Evolutionary conservation across 1,140 invertebrate species (phyloP), one percentile per base, ranked within the genome.

Genomic region (Pinna nobilis): DNA sequence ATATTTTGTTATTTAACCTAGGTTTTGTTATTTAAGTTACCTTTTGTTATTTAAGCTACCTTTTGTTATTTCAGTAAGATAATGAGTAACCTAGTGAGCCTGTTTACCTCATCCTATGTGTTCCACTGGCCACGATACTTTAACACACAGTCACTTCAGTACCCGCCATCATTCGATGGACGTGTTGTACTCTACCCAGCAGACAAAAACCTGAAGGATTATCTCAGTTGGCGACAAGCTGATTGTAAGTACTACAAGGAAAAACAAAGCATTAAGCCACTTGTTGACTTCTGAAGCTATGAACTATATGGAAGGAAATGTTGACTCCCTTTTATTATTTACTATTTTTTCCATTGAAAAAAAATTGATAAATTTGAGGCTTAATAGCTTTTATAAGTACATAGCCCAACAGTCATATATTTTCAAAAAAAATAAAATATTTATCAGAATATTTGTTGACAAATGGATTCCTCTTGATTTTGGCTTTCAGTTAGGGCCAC

Each of bases 151-250:
- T 88, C 91, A 77, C 88, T 97, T 32, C 83, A 88, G 59, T 98
- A 97, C 91, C 95, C 96, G 1, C 97, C 98, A 25, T 91, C 93
- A 7, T 99, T 99, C 90, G 97, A 99, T 90, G 95, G 93, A 0
- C 91, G 97, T 66, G 90, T 94, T 50, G 92, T 99, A 30, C 88
- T 97, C 1, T 99, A 99, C 91, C 97, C 97, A 0, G 93, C 93
- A 30, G 93, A 96, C 86, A 89, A 94, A 81, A 97, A 96, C 89
- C 88, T 99, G 25, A 91, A 93, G 67, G 97, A 99, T 90, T 99
- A 99, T 88, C 90, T 99, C 28, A 95, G 94, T 84, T 99, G 98
- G 98, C 91, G 97, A 76, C 97, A 99, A 90, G 97, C 96, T 50
- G 97, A 99, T 91, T 96, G 96, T 89, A 81, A 87, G 86, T 87